Base-by-base conservation (phyloP, 2,113 vertebrate species). In the Xyrauchen texanus region DNA sequence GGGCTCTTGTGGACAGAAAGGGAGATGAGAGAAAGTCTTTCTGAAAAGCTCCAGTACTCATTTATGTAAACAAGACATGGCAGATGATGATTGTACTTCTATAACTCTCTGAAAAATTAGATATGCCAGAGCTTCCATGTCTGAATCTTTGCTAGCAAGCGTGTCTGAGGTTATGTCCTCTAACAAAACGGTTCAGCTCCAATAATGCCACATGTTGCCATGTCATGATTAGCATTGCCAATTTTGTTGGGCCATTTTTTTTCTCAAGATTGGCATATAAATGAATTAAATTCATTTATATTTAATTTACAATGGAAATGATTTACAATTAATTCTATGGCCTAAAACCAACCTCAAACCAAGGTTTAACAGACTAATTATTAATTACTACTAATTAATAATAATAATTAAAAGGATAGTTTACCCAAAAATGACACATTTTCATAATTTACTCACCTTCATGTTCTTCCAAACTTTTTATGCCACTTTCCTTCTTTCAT, bases 51-150 rank as follows among this genome's bases (percentile, higher is more conserved):
- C 55, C 13, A 15, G 47, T 51, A 51, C 49, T 74, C 62, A 74
- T 63, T 49, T 62, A 46, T 8, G 11, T 74, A 62, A 71, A 74
- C 12, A 8, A 74, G 46, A 74, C 72, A 63, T 74, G 72, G 46
- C 72, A 52, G 46, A 49, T 51, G 58, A 21, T 63, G 58, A 63
- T n/a, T 74, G 71, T 21, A 63, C 10, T 9, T 63, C 72, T 63
- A 9, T 21, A 46, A 7, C 72, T 74, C 46, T 51, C 58, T 63
- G 58, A 15, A 7, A 74, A 74, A 74, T 74, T 63, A 63, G 58
- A n/a, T 46, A 63, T 74, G 49, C 72, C 58, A 74, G 60, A 63
- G 72, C 15, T 51, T 52, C 72, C 12, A 57, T 63, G 58, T 52
- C 58, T 13, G 10, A 63, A 63, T 42, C 72, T 0, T 51, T 74